Percentiles rank a stretch among this genome's conserved stretches.
These are phyloP conservation scores for Dermatemys mawii DNA, from an alignment of 2,113 vertebrate species.

Conservation along the genomic window DNA sequence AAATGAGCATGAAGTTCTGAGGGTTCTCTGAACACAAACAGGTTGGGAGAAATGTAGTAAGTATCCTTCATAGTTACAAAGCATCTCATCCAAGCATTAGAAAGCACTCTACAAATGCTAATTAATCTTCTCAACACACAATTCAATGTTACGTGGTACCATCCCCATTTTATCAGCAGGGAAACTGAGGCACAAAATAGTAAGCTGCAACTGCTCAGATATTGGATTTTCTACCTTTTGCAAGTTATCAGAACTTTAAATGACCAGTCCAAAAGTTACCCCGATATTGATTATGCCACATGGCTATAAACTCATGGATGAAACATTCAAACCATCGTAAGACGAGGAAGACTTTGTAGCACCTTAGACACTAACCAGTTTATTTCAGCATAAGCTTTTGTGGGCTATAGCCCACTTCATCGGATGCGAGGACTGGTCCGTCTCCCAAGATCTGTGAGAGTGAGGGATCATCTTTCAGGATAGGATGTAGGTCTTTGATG, in stretches of 20 bases:
- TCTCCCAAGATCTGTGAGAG: too few relatives aligned
- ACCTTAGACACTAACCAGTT: too few relatives aligned
- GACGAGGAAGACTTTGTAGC: too few relatives aligned
- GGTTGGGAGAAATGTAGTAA: background rate
- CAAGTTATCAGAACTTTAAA: background rate
- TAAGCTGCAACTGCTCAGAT: conserved; percentile 19
- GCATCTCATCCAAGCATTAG: background rate
- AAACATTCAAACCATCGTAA: conserved; percentile 18
- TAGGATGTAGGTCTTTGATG: too few relatives aligned
- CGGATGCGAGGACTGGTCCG: too few relatives aligned
- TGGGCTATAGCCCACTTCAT: too few relatives aligned
- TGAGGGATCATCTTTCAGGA: too few relatives aligned
- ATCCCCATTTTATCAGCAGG: background rate
- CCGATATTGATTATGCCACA: background rate
- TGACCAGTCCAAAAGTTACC: background rate
- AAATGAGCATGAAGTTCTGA: background rate
- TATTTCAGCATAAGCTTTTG: too few relatives aligned
- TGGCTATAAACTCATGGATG: background rate
- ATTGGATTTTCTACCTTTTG: conserved; percentile 53
- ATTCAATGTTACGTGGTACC: background rate
- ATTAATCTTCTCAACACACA: background rate
- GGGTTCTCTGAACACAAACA: background rate
- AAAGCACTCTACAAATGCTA: background rate
- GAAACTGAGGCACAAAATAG: background rate
- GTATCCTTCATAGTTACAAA: background rate